Percentiles rank a stretch among this genome's conserved stretches.
Conservation (phyloP, 2,888 invertebrate species). For the Hymenopus coronatus region DNA sequence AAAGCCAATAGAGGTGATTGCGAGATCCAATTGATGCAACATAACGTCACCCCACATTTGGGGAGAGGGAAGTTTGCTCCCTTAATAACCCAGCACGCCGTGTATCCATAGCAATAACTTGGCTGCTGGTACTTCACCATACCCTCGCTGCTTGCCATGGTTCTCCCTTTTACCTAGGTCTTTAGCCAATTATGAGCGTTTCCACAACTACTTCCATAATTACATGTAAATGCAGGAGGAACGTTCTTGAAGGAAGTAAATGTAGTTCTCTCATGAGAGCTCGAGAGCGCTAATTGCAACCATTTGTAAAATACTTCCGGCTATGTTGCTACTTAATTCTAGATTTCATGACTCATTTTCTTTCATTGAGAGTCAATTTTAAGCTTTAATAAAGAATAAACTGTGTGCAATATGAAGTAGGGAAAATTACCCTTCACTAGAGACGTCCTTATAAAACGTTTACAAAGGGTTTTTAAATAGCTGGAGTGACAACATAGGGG, state of each 20-base stretch:
- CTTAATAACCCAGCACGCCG: not conserved
- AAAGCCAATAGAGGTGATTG: not conserved
- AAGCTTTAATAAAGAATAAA: not conserved
- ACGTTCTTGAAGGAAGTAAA: not conserved
- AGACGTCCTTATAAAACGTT: too few relatives aligned
- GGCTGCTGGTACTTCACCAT: not conserved
- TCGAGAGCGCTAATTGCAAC: not conserved
- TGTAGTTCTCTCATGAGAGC: not conserved
- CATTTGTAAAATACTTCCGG: not conserved
- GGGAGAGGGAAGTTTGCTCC: not conserved
- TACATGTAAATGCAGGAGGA: not conserved
- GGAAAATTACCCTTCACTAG: too few relatives aligned
- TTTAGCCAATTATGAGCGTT: conserved; percentile 1
- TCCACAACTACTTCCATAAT: conserved; percentile 12
- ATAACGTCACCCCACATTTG: not conserved
- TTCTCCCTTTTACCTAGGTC: not conserved
- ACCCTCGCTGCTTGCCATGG: not conserved
- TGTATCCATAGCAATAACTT: not conserved
- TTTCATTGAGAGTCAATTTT: not conserved
- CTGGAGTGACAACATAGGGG: too few relatives aligned
- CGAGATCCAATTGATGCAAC: not conserved
- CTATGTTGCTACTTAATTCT: not conserved
- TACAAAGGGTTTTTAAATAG: too few relatives aligned
- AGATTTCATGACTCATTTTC: not conserved
- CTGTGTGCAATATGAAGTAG: too few relatives aligned